phyloP scores from a whole-genome alignment of 2,113 vertebrate genomes.

The Anoplopoma fimbria region DNA sequence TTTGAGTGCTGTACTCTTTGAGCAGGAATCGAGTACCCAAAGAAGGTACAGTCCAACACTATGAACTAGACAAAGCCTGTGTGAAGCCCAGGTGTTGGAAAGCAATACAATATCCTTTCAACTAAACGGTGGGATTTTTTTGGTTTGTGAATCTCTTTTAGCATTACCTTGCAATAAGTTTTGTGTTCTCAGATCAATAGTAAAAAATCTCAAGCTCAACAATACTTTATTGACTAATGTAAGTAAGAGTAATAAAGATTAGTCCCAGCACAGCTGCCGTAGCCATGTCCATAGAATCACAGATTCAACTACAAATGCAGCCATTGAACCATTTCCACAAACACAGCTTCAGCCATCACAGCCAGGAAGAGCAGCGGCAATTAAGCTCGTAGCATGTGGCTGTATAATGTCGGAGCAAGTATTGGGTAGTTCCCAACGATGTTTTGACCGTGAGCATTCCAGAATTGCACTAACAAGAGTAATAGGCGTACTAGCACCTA shows the following conservation, averaged over 20 bases:
- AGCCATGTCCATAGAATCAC: background rate
- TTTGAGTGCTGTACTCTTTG: conserved; percentile 14
- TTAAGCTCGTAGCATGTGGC: background rate
- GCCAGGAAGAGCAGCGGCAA: background rate
- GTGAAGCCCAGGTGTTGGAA: conserved; percentile 2
- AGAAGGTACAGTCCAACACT: background rate
- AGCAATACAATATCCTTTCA: background rate
- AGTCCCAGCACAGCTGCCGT: background rate
- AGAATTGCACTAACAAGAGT: background rate
- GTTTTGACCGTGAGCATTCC: background rate
- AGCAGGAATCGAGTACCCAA: background rate
- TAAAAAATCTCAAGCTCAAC: background rate
- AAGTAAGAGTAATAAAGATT: background rate
- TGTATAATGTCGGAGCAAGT: background rate
- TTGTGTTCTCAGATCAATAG: background rate
- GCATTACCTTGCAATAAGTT: background rate
- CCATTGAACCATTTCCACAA: background rate
- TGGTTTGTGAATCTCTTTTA: too few species aligned
- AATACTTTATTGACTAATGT: background rate
- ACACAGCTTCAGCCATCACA: background rate
- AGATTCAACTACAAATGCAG: background rate
- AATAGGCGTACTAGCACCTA: background rate
- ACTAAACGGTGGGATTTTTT: background rate
- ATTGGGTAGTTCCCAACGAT: background rate
- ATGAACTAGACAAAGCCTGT: background rate